A percentile compares a stretch with the other conserved stretches of the same genome.
Conservation (phyloP, 2,113 vertebrate species). For the Propithecus coquereli region DNA sequence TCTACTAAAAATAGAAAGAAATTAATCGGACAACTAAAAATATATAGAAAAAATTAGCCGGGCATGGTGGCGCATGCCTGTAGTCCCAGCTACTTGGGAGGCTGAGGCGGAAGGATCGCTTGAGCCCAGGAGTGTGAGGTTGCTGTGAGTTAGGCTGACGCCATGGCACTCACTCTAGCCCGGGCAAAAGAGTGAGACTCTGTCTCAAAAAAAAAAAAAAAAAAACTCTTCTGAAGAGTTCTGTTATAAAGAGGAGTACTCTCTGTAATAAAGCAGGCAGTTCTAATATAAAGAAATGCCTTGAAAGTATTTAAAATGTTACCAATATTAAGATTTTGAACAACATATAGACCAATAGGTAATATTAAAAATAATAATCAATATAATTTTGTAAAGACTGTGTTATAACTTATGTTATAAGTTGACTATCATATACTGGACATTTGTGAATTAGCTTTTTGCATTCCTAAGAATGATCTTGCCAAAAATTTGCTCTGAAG, state of each 20-base stretch:
- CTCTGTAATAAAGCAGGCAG: constrained; percentile 2
- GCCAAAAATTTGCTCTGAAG: constrained; percentile 19
- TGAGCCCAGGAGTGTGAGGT: too few relatives aligned
- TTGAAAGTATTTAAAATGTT: constrained; percentile 27
- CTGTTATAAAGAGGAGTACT: neutral
- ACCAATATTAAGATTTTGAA: neutral
- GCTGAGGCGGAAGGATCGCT: too few relatives aligned
- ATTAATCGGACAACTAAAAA: too few relatives aligned
- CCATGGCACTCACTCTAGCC: too few relatives aligned
- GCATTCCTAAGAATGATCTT: constrained; percentile 6
- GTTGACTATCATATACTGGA: neutral
- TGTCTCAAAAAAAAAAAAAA: too few relatives aligned
- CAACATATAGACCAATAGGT: neutral
- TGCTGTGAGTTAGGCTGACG: too few relatives aligned
- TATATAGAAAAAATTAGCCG: too few relatives aligned
- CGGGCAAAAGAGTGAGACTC: too few relatives aligned
- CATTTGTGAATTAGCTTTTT: neutral
- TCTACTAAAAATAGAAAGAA: too few relatives aligned
- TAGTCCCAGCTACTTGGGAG: too few relatives aligned
- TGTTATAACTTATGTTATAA: neutral
- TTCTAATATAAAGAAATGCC: constrained; percentile 34
- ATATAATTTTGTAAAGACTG: neutral
- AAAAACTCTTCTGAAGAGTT: neutral
- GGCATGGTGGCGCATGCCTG: too few relatives aligned
- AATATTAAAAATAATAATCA: constrained; percentile 6